These are phyloP conservation scores for Limnephilus lunatus DNA, from an alignment of 2,888 invertebrate genomes.

Conservation along the genomic window DNA sequence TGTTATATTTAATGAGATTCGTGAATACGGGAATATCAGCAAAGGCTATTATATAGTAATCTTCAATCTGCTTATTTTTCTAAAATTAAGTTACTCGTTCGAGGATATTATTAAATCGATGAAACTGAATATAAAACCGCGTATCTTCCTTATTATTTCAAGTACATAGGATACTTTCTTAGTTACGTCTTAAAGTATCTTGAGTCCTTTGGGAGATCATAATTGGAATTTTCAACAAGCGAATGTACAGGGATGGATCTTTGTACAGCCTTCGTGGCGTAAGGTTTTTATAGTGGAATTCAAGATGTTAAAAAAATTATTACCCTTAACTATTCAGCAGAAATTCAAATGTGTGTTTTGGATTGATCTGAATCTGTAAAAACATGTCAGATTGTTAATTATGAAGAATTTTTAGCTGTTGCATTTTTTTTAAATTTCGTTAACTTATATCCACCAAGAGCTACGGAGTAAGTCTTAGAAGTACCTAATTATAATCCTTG, in stretches of 20 bases:
- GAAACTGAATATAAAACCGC: not conserved
- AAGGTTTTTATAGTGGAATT: not conserved
- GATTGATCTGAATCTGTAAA: too few species aligned
- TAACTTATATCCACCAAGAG: not conserved
- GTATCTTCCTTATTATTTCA: not conserved
- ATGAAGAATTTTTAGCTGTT: too few species aligned
- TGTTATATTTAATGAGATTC: not conserved
- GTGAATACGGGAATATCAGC: not conserved
- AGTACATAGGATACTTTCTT: not conserved
- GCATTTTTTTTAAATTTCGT: not conserved
- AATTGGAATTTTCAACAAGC: not conserved
- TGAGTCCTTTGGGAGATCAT: not conserved
- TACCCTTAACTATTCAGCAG: too few species aligned
- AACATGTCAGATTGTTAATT: too few species aligned
- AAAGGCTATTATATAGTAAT: not conserved
- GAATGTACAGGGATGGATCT: not conserved
- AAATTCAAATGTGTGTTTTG: too few species aligned
- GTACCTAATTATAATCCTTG: not conserved
- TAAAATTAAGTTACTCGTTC: too few species aligned
- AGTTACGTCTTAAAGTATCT: not conserved
- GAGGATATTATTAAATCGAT: not conserved
- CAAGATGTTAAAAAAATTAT: not conserved
- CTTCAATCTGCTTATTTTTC: not conserved
- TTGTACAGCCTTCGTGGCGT: not conserved
- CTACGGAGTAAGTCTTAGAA: not conserved